Conservation (phyloP, 2,797 vertebrate genomes). For the Phataginus tricuspis region DNA sequence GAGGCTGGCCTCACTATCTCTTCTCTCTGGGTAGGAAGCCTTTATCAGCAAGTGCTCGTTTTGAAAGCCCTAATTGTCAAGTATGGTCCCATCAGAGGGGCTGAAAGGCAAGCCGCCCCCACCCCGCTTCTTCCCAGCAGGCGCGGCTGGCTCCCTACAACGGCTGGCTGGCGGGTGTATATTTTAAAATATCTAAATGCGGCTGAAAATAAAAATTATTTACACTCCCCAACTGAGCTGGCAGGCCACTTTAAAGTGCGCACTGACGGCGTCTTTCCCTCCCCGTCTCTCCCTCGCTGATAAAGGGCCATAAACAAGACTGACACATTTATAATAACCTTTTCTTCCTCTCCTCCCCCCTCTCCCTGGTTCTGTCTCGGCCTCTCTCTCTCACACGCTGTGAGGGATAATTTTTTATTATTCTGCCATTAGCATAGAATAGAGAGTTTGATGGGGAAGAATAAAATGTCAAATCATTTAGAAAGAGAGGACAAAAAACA, state of each 20-base stretch:
- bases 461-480: conserved; percentile 81
- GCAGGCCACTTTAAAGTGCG: conserved; percentile 80
- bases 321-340: conserved; percentile 87
- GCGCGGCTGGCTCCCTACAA: not conserved
- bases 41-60: not conserved
- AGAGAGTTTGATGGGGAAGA: conserved; percentile 84
- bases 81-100: not conserved
- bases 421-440: conserved; percentile 85
- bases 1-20: not conserved
- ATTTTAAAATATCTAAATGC: conserved; percentile 81
- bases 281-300: conserved; percentile 76
- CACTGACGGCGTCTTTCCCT: conserved; percentile 74
- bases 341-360: conserved; percentile 80
- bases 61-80: conserved; percentile 58
- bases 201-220: conserved; percentile 87
- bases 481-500: conserved; percentile 57
- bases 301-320: conserved; percentile 86
- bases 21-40: not conserved
- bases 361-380: conserved; percentile 78
- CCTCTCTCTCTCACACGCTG: conserved; percentile 66
- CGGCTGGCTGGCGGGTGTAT: conserved; percentile 55
- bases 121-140: conserved; percentile 61
- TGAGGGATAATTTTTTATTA: conserved; percentile 84
- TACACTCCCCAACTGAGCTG: conserved; percentile 84
- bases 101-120: conserved; percentile 57